Conservation (phyloP, 2,113 vertebrate species). For the Nothoprocta pentlandii region DNA sequence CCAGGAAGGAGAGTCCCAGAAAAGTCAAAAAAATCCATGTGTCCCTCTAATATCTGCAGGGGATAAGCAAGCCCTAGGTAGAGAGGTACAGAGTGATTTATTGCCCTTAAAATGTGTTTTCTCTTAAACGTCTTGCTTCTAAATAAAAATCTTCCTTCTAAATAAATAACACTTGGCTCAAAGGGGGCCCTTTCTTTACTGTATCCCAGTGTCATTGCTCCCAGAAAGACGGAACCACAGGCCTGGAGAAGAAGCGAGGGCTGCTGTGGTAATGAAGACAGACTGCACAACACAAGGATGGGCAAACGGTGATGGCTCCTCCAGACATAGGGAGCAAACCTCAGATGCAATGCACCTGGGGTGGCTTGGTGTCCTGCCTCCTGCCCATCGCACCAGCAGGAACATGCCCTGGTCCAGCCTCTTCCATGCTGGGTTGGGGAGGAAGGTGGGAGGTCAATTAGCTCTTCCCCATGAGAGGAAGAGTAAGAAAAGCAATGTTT, state of each 20-base stretch:
- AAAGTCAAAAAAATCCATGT: not conserved
- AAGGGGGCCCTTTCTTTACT: not conserved
- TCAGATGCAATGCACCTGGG: not conserved
- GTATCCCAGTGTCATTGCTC: not conserved
- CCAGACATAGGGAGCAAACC: not conserved
- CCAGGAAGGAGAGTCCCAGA: not conserved
- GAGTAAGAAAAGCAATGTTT: not conserved
- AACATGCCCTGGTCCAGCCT: not conserved
- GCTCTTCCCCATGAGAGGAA: not conserved
- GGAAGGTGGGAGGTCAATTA: not conserved
- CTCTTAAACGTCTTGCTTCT: not conserved
- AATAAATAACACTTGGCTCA: not conserved
- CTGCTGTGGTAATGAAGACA: not conserved
- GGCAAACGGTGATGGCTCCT: not conserved
- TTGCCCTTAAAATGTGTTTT: not conserved
- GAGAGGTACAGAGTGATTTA: not conserved
- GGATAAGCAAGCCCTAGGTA: not conserved
- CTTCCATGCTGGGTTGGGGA: not conserved
- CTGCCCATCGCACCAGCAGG: not conserved
- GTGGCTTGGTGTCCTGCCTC: not conserved
- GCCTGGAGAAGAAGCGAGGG: not conserved
- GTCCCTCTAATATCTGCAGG: not conserved
- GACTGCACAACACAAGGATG: not conserved
- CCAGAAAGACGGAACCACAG: not conserved
- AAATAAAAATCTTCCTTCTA: conserved; percentile 11